A percentile compares a stretch with the other conserved stretches of the same genome.
Evolutionary conservation across 2,113 vertebrate genomes (phyloP).

Genomic region (Cyprinodon variegatus): DNA sequence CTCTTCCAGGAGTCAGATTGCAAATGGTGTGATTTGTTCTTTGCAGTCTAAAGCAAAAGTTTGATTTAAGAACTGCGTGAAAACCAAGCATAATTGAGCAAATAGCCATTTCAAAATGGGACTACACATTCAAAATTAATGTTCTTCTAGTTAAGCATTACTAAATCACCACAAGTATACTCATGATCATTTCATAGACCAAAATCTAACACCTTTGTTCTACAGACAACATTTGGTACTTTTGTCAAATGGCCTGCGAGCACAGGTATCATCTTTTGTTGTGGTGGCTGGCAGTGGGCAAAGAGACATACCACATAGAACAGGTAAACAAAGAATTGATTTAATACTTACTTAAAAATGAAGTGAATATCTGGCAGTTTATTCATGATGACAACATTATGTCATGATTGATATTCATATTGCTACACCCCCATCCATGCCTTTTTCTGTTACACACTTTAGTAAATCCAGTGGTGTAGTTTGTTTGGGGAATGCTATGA

Average conservation of each 20-base stretch:
- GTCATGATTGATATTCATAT: no score
- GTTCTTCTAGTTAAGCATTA: constrained; percentile 34
- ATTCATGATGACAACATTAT: no score
- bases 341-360: no score
- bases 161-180: constrained; percentile 22
- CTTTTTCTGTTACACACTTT: no score
- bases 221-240: constrained; percentile 43
- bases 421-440: no score
- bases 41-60: constrained; percentile 63
- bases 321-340: no score
- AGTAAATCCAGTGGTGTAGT: no score
- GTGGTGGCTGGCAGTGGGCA: no score
- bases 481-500: no score
- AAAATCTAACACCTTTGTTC: constrained; percentile 57
- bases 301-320: no score
- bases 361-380: no score
- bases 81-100: constrained; percentile 51
- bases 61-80: constrained; percentile 63
- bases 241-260: constrained; percentile 54
- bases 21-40: constrained; percentile 70
- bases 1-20: constrained; percentile 50
- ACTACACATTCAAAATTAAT: constrained; percentile 25
- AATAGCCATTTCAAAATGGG: constrained; percentile 41
- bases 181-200: constrained; percentile 20
- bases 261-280: constrained; percentile 51